These are phyloP conservation scores for Diploscapter pachys DNA, from an alignment of 1,140 invertebrate genomes.

Conservation along the genomic window DNA sequence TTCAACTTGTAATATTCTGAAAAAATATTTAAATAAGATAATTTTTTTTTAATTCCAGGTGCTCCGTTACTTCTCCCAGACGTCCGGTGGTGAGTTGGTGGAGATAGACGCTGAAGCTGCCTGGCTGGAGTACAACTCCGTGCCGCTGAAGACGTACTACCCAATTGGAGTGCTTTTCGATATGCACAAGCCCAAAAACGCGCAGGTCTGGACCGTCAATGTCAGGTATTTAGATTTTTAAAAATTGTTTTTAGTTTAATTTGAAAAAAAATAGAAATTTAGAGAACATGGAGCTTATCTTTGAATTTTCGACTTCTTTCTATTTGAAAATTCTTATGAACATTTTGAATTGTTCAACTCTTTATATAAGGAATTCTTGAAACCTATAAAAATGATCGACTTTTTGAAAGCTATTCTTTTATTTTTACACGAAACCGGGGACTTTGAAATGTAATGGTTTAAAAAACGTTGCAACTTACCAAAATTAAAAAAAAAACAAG, in stretches of 20 bases:
- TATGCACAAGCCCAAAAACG: conserved; percentile 66
- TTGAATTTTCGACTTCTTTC: too few species aligned
- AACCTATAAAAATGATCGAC: too few species aligned
- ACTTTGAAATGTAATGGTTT: background rate
- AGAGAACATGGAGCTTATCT: background rate
- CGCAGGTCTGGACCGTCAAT: conserved; percentile 80
- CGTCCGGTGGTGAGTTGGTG: conserved; percentile 70
- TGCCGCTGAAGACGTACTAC: conserved; percentile 88
- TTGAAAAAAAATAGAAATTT: background rate
- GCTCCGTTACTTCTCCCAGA: conserved; percentile 54
- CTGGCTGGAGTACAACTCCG: conserved; percentile 90
- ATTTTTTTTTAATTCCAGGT: background rate
- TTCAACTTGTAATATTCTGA: too few species aligned
- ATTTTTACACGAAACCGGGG: background rate
- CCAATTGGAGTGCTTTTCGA: conserved; percentile 92
- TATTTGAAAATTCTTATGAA: too few species aligned
- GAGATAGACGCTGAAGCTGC: conserved; percentile 81
- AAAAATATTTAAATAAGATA: too few species aligned
- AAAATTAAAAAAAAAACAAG: background rate
- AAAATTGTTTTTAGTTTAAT: background rate
- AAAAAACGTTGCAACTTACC: background rate
- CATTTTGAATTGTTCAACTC: too few species aligned
- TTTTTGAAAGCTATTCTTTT: too few species aligned
- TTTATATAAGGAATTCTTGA: too few species aligned
- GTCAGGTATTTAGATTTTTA: conserved; percentile 85